These are phyloP conservation scores for Dendrocincla fuliginosa DNA, from an alignment of 2,797 vertebrate species.

Conservation along the genomic window DNA sequence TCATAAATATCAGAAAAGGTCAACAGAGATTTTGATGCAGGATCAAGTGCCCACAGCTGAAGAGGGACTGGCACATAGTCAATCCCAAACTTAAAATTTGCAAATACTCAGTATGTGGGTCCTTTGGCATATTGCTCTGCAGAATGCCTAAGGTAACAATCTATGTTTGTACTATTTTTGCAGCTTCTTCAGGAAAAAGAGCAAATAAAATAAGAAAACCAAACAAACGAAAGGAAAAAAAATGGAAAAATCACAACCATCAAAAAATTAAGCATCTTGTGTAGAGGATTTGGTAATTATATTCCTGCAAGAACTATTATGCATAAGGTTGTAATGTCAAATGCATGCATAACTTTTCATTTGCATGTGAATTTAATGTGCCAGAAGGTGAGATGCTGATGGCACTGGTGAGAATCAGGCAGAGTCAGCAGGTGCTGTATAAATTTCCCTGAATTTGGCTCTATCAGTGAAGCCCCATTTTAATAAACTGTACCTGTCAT, in stretches of 20 bases:
- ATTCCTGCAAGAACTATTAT: neutral
- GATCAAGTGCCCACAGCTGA: slow-evolving; percentile 24
- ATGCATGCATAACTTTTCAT: neutral
- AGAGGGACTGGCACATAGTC: slow-evolving; percentile 47
- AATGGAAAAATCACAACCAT: neutral
- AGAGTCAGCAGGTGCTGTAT: slow-evolving; percentile 17
- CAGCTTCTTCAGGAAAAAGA: neutral
- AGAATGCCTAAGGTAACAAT: slow-evolving; percentile 8
- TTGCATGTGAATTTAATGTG: neutral
- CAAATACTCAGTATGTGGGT: neutral
- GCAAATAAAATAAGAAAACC: neutral
- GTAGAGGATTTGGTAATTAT: neutral
- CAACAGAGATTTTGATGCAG: slow-evolving; percentile 42
- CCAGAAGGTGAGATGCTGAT: slow-evolving; percentile 12
- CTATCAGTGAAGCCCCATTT: neutral
- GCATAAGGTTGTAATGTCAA: neutral
- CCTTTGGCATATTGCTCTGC: slow-evolving; percentile 35
- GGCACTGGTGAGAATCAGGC: neutral
- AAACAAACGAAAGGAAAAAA: neutral
- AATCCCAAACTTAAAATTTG: slow-evolving; percentile 46
- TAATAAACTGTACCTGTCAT: neutral
- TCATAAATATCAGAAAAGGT: slow-evolving; percentile 79
- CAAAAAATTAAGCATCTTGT: neutral
- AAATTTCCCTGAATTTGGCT: slow-evolving; percentile 23
- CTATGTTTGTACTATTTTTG: neutral